Conservation (phyloP, 2,113 vertebrate species). For the Sprattus sprattus region DNA sequence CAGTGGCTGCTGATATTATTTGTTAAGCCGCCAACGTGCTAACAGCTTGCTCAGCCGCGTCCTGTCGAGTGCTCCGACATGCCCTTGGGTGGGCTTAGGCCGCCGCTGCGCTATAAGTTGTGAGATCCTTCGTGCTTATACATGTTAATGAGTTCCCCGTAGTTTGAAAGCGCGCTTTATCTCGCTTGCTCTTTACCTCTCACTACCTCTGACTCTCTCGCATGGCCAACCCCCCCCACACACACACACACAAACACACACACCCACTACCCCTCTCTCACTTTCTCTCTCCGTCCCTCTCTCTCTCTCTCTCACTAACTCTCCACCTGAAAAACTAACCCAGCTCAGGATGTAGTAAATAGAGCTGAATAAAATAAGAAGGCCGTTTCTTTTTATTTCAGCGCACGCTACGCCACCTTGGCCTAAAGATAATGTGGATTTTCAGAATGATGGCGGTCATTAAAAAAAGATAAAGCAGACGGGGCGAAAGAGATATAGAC, state of each 20-base stretch:
- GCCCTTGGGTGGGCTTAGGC: conserved; percentile 77
- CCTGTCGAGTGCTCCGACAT: conserved; percentile 68
- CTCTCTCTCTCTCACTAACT: conserved; percentile 34
- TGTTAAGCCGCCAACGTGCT: conserved; percentile 73
- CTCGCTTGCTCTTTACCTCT: conserved; percentile 43
- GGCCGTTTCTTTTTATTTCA: conserved; percentile 53
- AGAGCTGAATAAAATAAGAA: conserved; percentile 58
- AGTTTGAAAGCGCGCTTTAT: conserved; percentile 59
- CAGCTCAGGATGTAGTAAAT: conserved; percentile 61
- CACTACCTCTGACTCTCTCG: neutral
- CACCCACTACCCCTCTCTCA: neutral
- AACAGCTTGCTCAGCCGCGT: conserved; percentile 68
- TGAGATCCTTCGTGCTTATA: conserved; percentile 69
- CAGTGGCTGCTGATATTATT: conserved; percentile 65
- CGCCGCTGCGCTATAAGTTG: conserved; percentile 66
- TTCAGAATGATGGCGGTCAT: conserved; percentile 73
- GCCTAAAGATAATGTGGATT: conserved; percentile 65
- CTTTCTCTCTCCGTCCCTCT: neutral
- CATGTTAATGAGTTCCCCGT: conserved; percentile 73
- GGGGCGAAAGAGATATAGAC: conserved; percentile 48
- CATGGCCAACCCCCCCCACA: neutral
- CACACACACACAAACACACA: no score
- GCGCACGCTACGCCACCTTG: conserved; percentile 64
- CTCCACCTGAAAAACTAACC: conserved; percentile 58
- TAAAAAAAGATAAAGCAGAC: conserved; percentile 58